Conservation (phyloP, 2,888 invertebrate species). For the Theodoxus fluviatilis region DNA sequence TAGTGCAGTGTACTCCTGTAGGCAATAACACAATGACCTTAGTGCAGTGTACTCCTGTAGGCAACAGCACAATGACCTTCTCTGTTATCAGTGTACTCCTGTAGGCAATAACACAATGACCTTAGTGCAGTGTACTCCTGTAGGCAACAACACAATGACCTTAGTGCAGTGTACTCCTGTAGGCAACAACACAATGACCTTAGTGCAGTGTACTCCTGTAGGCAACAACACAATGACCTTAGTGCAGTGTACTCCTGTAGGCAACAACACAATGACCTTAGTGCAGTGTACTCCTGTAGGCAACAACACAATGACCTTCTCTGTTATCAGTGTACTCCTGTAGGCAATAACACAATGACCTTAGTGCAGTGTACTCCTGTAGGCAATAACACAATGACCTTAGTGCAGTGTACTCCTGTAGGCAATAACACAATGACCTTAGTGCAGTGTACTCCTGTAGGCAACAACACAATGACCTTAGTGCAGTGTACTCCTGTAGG, state of each 20-base stretch:
- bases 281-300: slow-evolving; percentile 87
- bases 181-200: no score
- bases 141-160: no score
- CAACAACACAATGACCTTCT: no score
- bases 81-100: slow-evolving; percentile 94
- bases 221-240: no score
- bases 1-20: slow-evolving; percentile 88
- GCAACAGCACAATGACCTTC: no score
- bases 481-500: slow-evolving; percentile 87
- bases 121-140: slow-evolving; percentile 92
- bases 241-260: slow-evolving; percentile 87
- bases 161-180: slow-evolving; percentile 90
- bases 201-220: slow-evolving; percentile 88
- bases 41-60: slow-evolving; percentile 87
- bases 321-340: slow-evolving; percentile 93
- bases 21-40: no score
- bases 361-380: slow-evolving; percentile 90
- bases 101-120: no score
- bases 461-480: no score
- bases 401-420: slow-evolving; percentile 88
- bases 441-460: slow-evolving; percentile 87
- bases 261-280: no score
- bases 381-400: no score
- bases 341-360: no score
- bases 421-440: no score